Conservation (phyloP, 2,888 invertebrate genomes). For the Falcaria lacertinaria region DNA sequence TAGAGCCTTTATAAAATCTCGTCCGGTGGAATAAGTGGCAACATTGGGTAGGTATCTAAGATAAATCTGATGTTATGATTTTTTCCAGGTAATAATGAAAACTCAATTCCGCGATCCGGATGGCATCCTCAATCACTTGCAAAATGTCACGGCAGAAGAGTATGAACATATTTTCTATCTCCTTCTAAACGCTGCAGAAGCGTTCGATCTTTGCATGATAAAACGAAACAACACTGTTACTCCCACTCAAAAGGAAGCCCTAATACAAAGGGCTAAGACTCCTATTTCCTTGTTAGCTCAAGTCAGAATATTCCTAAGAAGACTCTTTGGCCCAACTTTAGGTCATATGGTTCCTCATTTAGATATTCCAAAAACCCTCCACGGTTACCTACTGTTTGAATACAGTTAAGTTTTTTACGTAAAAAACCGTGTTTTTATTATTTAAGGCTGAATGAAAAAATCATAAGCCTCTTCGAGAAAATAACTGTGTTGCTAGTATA, state of each 20-base stretch:
- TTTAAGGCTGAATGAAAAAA: conserved; percentile 24
- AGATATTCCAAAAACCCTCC: conserved; percentile 83
- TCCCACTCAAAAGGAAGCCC: conserved; percentile 81
- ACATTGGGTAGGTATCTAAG: too few species aligned
- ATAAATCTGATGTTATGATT: conserved; percentile 2
- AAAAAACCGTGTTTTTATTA: conserved; percentile 14
- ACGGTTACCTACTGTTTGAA: conserved; percentile 85
- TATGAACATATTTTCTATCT: conserved; percentile 81
- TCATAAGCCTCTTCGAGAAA: conserved; percentile 16
- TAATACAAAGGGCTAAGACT: conserved; percentile 83
- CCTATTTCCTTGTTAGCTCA: conserved; percentile 85
- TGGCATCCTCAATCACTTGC: conserved; percentile 89
- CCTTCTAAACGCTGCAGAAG: conserved; percentile 86
- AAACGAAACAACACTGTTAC: conserved; percentile 84
- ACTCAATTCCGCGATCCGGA: conserved; percentile 91
- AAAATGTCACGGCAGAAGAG: conserved; percentile 78
- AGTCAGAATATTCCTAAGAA: conserved; percentile 80
- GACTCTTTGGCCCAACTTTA: conserved; percentile 77
- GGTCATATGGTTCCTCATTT: conserved; percentile 78
- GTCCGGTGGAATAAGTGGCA: too few species aligned
- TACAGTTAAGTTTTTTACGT: conserved; percentile 62
- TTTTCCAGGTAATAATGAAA: conserved; percentile 85
- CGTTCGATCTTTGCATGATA: conserved; percentile 90
- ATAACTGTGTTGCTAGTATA: conserved; percentile 24
- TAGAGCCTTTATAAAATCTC: too few species aligned